Percentiles rank a stretch among this genome's conserved stretches.
phyloP scores from a whole-genome alignment of 1,140 invertebrate genomes.

The Euwallacea fornicatus region DNA sequence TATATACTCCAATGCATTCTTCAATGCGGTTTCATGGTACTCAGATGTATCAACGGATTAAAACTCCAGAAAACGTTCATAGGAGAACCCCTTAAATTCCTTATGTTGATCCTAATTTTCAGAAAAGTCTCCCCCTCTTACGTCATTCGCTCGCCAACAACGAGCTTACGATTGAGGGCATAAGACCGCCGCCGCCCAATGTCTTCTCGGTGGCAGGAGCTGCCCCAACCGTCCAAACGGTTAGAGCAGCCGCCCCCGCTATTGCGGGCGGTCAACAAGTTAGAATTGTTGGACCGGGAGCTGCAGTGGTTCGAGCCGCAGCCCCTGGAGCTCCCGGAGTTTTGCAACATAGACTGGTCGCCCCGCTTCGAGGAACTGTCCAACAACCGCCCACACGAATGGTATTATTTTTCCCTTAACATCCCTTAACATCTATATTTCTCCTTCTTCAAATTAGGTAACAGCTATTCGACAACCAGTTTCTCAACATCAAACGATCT shows the following conservation, averaged over 20 bases:
- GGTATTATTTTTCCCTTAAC: not conserved
- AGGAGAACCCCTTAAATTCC: no score
- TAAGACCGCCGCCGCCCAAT: constrained; percentile 79
- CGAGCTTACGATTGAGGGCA: constrained; percentile 94
- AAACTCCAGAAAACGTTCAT: no score
- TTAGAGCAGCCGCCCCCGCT: constrained; percentile 48
- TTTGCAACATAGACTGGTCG: constrained; percentile 57
- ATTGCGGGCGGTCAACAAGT: constrained; percentile 53
- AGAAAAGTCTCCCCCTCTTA: constrained; percentile 94
- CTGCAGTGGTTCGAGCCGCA: constrained; percentile 54
- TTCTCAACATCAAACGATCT: constrained; percentile 37
- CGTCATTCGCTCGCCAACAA: constrained; percentile 87
- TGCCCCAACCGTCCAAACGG: constrained; percentile 54
- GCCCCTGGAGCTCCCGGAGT: constrained; percentile 55
- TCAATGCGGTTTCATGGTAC: no score
- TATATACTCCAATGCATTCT: no score
- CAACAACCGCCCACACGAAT: constrained; percentile 40
- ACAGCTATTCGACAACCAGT: constrained; percentile 22
- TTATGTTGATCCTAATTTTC: no score
- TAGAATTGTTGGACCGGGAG: constrained; percentile 59
- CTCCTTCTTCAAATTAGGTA: constrained; percentile 2
- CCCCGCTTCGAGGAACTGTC: constrained; percentile 46
- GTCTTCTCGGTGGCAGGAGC: constrained; percentile 59
- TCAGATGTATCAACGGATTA: no score
- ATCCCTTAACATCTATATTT: not conserved